A percentile compares a stretch with the other conserved stretches of the same genome.
phyloP scores from a whole-genome alignment of 2,888 invertebrate species.

The Tholera decimalis region DNA sequence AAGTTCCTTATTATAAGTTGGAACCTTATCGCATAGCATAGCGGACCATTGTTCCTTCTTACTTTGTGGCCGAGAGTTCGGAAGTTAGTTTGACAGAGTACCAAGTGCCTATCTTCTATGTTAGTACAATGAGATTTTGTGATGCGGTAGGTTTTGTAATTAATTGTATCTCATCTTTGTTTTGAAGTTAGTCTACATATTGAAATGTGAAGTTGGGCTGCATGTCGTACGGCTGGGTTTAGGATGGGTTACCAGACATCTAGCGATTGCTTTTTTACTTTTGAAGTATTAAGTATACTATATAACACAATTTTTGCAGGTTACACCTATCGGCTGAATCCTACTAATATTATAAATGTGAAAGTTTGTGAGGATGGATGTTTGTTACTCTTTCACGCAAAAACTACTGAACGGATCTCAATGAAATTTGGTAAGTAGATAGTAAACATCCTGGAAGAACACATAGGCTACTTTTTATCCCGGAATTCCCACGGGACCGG shows the following conservation, averaged over 20 bases:
- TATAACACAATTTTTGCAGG: too few species aligned
- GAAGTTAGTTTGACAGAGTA: conserved; percentile 74
- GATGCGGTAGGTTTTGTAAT: conserved; percentile 21
- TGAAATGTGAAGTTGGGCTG: neutral
- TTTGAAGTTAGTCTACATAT: neutral
- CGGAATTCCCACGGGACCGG: too few species aligned
- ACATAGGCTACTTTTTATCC: too few species aligned
- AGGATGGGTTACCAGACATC: neutral
- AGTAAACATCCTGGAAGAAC: too few species aligned
- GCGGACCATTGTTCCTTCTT: conserved; percentile 65
- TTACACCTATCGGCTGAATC: too few species aligned
- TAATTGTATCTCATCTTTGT: conserved; percentile 9
- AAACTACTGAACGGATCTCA: too few species aligned
- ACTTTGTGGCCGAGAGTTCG: conserved; percentile 64
- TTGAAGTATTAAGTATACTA: too few species aligned
- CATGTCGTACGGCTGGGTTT: neutral
- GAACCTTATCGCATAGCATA: conserved; percentile 74
- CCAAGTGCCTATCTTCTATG: conserved; percentile 46
- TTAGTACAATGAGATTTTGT: conserved; percentile 46
- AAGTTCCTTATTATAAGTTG: conserved; percentile 77
- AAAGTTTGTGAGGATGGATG: too few species aligned
- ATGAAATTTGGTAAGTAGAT: too few species aligned
- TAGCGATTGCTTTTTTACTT: neutral
- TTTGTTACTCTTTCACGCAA: too few species aligned
- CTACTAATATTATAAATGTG: too few species aligned